Conservation (phyloP, 2,888 invertebrate genomes). For the Loripinus fragilis region DNA sequence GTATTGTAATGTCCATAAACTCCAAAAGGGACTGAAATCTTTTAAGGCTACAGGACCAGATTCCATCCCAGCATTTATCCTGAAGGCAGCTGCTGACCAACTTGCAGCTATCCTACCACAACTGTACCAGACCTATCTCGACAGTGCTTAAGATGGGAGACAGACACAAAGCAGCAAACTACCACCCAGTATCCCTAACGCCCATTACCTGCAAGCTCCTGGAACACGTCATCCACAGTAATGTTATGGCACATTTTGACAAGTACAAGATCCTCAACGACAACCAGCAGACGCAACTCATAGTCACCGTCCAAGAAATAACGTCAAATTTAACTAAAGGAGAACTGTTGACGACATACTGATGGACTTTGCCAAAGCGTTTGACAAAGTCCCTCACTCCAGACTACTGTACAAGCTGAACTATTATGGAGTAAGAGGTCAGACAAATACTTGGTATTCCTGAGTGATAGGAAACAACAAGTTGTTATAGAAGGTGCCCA, state of each 20-base stretch:
- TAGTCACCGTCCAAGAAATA: slow-evolving; percentile 24
- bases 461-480: slow-evolving; percentile 25
- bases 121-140: slow-evolving; percentile 14
- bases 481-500: slow-evolving; percentile 10
- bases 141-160: slow-evolving; percentile 27
- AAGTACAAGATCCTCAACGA: slow-evolving; percentile 1
- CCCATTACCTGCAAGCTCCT: slow-evolving; percentile 14
- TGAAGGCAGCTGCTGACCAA: slow-evolving; percentile 27
- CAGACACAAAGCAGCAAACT: slow-evolving; percentile 15
- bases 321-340: slow-evolving; percentile 1
- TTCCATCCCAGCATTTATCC: too few species aligned
- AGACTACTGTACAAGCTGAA: slow-evolving; percentile 20
- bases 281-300: slow-evolving; percentile 32
- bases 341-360: slow-evolving; percentile 23
- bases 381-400: too few species aligned
- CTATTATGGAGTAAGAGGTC: slow-evolving; percentile 21
- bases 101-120: slow-evolving; percentile 29
- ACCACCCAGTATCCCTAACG: slow-evolving; percentile 12
- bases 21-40: slow-evolving; percentile 14
- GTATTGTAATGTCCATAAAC: not conserved
- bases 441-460: slow-evolving; percentile 15
- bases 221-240: too few species aligned
- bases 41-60: too few species aligned
- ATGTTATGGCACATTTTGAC: slow-evolving; percentile 6
- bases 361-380: slow-evolving; percentile 33